Evolutionary conservation across 2,888 invertebrate species (phyloP).

Genomic region (Tetheella fluctuosa): DNA sequence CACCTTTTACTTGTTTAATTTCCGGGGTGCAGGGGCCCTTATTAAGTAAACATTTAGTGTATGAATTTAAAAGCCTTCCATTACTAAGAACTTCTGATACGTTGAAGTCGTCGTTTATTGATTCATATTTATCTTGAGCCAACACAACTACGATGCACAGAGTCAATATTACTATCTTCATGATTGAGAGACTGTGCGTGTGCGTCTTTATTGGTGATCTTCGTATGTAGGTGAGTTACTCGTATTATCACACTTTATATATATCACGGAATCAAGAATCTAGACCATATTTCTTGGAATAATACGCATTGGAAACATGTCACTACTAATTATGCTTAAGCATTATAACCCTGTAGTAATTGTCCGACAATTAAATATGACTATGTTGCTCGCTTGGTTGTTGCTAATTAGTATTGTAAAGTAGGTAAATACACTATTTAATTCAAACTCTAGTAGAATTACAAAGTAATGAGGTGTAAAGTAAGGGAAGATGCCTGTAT

Average conservation of each 20-base stretch:
- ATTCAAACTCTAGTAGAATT: slow-evolving; percentile 22
- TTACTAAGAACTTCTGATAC: slow-evolving; percentile 87
- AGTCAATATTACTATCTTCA: slow-evolving; percentile 54
- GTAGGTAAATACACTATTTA: slow-evolving; percentile 16
- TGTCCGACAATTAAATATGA: slow-evolving; percentile 38
- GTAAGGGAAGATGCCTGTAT: no score
- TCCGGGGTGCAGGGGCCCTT: slow-evolving; percentile 88
- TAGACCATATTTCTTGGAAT: slow-evolving; percentile 36
- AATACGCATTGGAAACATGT: slow-evolving; percentile 41
- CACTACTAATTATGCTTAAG: slow-evolving; percentile 37
- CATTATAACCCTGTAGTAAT: slow-evolving; percentile 31
- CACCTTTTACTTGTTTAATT: slow-evolving; percentile 88
- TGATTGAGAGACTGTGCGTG: slow-evolving; percentile 30
- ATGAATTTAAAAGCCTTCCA: slow-evolving; percentile 86
- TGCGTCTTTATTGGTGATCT: slow-evolving; percentile 13
- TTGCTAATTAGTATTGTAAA: slow-evolving; percentile 19
- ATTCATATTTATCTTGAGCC: slow-evolving; percentile 81
- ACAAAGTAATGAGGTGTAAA: neutral
- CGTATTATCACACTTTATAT: slow-evolving; percentile 33
- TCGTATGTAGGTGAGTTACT: slow-evolving; percentile 28
- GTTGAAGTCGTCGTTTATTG: slow-evolving; percentile 86
- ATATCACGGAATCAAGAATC: slow-evolving; percentile 41
- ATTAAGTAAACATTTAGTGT: slow-evolving; percentile 87
- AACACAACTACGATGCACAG: slow-evolving; percentile 51
- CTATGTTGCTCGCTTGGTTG: slow-evolving; percentile 30